These are phyloP conservation scores for Colossoma macropomum DNA, from an alignment of 2,113 vertebrate genomes.

Conservation along the genomic window DNA sequence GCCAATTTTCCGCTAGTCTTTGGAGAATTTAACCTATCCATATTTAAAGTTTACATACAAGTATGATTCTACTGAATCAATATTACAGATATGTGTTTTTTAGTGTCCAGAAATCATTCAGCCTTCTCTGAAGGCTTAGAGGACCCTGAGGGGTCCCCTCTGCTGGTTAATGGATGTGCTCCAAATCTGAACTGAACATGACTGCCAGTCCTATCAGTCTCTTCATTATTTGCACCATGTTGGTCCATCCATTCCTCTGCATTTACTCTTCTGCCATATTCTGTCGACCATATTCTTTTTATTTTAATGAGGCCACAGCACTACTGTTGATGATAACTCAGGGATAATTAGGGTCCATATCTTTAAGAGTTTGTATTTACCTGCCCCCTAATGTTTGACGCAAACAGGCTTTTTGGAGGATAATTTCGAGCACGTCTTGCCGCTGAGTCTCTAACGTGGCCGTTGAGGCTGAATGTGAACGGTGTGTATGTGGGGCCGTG, in stretches of 20 bases:
- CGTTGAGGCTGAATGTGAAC: constrained; percentile 13
- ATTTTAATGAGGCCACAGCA: neutral
- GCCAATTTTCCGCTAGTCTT: too few relatives aligned
- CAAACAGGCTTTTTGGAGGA: neutral
- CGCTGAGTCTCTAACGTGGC: neutral
- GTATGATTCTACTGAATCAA: too few relatives aligned
- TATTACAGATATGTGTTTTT: too few relatives aligned
- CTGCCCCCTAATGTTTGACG: neutral
- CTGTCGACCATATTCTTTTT: neutral
- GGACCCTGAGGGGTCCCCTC: too few relatives aligned
- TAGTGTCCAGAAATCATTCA: too few relatives aligned
- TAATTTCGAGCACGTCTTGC: neutral
- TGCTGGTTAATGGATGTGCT: too few relatives aligned
- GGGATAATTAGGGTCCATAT: neutral
- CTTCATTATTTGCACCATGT: neutral
- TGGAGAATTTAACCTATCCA: too few relatives aligned
- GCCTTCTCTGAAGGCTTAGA: too few relatives aligned
- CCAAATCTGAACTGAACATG: too few relatives aligned
- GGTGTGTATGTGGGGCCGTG: constrained; percentile 19
- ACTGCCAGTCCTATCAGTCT: too few relatives aligned
- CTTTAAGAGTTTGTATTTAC: neutral
- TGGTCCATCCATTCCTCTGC: neutral
- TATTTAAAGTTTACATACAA: too few relatives aligned
- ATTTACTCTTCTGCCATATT: neutral
- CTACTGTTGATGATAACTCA: neutral